Percentiles rank a stretch among this genome's conserved stretches.
These are phyloP conservation scores for Drosophila navojoa DNA, from an alignment of 1,140 invertebrate genomes.

Conservation along the genomic window DNA sequence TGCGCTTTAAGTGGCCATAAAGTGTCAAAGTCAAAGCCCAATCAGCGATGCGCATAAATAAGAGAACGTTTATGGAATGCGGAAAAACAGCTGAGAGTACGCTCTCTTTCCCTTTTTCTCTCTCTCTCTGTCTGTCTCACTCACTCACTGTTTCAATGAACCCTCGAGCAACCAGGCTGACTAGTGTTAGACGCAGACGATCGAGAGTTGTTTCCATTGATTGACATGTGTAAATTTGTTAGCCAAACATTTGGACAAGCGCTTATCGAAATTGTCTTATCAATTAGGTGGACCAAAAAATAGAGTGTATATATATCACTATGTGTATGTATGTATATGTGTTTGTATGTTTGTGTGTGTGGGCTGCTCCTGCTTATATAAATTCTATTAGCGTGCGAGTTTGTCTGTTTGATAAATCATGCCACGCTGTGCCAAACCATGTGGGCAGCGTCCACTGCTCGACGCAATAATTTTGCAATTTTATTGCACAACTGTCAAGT, in stretches of 20 bases:
- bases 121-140: too few species aligned
- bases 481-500: slow-evolving; percentile 71
- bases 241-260: slow-evolving; percentile 75
- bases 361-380: slow-evolving; percentile 51
- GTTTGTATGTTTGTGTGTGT: slow-evolving; percentile 13
- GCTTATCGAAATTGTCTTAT: slow-evolving; percentile 71
- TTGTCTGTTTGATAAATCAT: slow-evolving; percentile 70
- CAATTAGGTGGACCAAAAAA: slow-evolving; percentile 57
- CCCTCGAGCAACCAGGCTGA: background rate
- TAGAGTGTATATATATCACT: slow-evolving; percentile 2
- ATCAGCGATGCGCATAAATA: slow-evolving; percentile 56
- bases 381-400: slow-evolving; percentile 68
- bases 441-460: slow-evolving; percentile 45
- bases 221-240: slow-evolving; percentile 75
- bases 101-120: too few species aligned
- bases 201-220: slow-evolving; percentile 33
- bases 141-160: slow-evolving; percentile 47
- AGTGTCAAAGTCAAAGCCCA: slow-evolving; percentile 63
- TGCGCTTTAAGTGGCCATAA: slow-evolving; percentile 15
- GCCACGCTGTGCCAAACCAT: slow-evolving; percentile 2
- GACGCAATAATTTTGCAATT: slow-evolving; percentile 62
- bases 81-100: slow-evolving; percentile 40
- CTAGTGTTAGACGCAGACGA: slow-evolving; percentile 20
- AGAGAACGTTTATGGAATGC: slow-evolving; percentile 56
- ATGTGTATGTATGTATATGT: slow-evolving; percentile 25